Evolutionary conservation across 2,888 invertebrate genomes (phyloP), one percentile per base, ranked within the genome.

Genomic region (Torymus aiolomorphi): DNA sequence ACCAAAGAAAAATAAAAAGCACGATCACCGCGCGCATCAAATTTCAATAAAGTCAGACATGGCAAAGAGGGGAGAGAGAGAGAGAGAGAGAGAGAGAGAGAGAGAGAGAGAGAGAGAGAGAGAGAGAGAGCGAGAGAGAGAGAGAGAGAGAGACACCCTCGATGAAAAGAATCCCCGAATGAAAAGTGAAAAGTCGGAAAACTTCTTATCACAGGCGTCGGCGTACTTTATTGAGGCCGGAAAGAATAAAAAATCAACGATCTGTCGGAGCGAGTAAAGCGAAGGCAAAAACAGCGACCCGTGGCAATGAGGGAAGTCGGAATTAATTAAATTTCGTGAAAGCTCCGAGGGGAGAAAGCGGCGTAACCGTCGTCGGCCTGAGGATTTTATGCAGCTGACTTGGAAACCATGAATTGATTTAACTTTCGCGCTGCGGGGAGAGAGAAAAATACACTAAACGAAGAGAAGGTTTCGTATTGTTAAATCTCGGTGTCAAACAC

Each of bases 391-490:
- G 59, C 62, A 54, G 56, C 14, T 11, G 20, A 70, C n/a, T 69
- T 14, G 61, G 61, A 75, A 79, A 79, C 75, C 75, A 79, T 75
- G 76, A 80, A 80, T 80, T 71, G 66, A 76, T 76, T 80, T 71
- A 72, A 72, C 63, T 79, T 59, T 10, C 12, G 59, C 56, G 0
- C 20, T n/a, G 18, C 54, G 56, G 67, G 13, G 52, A 14, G 11
- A 24, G 14, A 14, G 4, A 66, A 49, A 66, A 1, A 14, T 20
- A 51, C 12, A 14, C 31, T 42, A 13, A 31, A 42, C 13, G 61
- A 31, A 16, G 56, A n/a, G 65, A 71, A 54, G 78, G 54, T 56
- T 67, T 73, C 67, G 16, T 16, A 73, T 70, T 75, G 66, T 72
- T 80, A 66, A 80, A 80, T 76, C 66, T 71, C 42, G 59, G 63